phyloP scores from a whole-genome alignment of 2,797 vertebrate genomes.

The Muscicapa comitata region DNA sequence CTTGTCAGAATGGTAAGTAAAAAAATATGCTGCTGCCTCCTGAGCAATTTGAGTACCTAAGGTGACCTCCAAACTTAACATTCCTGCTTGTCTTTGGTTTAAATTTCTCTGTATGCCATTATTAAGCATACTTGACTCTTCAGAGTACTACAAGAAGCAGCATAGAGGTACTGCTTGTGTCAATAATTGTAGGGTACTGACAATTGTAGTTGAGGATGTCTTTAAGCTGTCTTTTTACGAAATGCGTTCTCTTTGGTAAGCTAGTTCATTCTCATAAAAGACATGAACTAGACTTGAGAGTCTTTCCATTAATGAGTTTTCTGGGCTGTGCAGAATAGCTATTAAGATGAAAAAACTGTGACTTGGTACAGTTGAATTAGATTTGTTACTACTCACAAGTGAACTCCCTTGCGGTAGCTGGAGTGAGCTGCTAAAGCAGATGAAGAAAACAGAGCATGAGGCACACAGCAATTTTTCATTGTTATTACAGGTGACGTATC shows the following conservation, averaged over 20 bases:
- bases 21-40: not conserved
- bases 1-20: not conserved
- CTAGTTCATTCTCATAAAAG: slow-evolving; percentile 31
- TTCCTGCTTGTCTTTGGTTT: not conserved
- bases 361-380: slow-evolving; percentile 72
- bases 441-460: slow-evolving; percentile 64
- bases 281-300: slow-evolving; percentile 48
- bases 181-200: not conserved
- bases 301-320: slow-evolving; percentile 61
- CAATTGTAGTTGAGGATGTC: slow-evolving; percentile 19
- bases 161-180: not conserved
- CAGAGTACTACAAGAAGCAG: not conserved
- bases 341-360: slow-evolving; percentile 60
- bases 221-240: slow-evolving; percentile 38
- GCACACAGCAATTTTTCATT: slow-evolving; percentile 88
- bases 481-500: slow-evolving; percentile 87
- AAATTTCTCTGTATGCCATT: not conserved
- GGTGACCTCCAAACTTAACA: not conserved
- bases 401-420: slow-evolving; percentile 73
- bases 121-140: slow-evolving; percentile 2
- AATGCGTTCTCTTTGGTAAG: slow-evolving; percentile 23
- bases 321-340: slow-evolving; percentile 61
- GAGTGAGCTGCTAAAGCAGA: slow-evolving; percentile 61
- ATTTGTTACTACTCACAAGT: slow-evolving; percentile 69
- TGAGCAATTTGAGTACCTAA: not conserved